Evolutionary conservation across 2,113 vertebrate species (phyloP).

Genomic region (Cichladusa arquata): DNA sequence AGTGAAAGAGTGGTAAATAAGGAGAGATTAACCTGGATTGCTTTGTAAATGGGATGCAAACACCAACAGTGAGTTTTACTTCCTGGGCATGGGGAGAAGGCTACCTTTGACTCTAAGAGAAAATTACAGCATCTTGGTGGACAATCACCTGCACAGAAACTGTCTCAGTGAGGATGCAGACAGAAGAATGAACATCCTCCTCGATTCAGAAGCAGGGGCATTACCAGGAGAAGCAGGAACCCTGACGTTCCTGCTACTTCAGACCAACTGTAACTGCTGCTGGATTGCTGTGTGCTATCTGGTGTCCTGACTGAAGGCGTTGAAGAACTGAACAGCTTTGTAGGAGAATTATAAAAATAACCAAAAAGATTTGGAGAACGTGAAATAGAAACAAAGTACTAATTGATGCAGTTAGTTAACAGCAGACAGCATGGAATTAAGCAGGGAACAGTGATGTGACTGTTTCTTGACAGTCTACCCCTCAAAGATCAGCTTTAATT

Average conservation of each 20-base stretch:
- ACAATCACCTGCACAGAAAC: background rate
- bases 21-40: background rate
- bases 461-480: background rate
- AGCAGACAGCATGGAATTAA: constrained; percentile 8
- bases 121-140: background rate
- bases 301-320: background rate
- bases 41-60: background rate
- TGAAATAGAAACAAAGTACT: background rate
- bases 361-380: background rate
- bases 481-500: background rate
- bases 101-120: background rate
- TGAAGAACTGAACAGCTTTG: background rate
- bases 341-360: background rate
- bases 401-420: background rate
- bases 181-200: background rate
- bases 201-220: background rate
- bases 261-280: background rate
- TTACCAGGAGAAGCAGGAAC: background rate
- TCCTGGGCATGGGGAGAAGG: background rate
- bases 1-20: background rate
- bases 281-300: background rate
- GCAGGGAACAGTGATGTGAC: background rate
- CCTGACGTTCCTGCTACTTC: background rate
- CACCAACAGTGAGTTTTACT: background rate
- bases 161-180: background rate